Conservation (phyloP, 2,888 invertebrate species). For the Perithous albicinctus region DNA sequence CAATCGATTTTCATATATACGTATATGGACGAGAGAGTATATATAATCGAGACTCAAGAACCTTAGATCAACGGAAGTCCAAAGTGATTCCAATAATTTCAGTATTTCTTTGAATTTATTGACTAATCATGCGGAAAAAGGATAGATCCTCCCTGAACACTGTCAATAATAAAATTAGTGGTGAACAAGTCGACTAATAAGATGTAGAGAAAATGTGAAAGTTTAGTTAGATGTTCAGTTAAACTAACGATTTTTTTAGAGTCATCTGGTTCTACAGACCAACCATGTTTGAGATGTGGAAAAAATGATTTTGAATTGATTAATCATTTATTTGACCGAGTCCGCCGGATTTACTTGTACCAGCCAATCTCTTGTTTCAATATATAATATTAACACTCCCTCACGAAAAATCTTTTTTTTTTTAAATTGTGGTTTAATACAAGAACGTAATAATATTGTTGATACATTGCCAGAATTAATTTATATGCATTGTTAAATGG, state of each 20-base stretch:
- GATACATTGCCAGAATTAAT: no score
- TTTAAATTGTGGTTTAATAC: no score
- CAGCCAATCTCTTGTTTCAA: no score
- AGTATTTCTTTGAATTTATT: slow-evolving; percentile 46
- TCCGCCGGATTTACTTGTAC: no score
- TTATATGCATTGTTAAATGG: no score
- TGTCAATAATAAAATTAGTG: slow-evolving; percentile 48
- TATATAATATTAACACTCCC: no score
- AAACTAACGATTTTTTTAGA: background rate
- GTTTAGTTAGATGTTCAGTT: background rate
- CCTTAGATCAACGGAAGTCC: background rate
- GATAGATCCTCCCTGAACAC: slow-evolving; percentile 19
- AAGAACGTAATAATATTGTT: no score
- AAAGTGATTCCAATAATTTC: slow-evolving; percentile 40
- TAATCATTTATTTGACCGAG: no score
- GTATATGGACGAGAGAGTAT: background rate
- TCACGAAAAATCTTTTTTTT: no score
- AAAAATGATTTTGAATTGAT: no score
- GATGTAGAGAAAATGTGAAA: background rate
- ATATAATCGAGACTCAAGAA: slow-evolving; percentile 1
- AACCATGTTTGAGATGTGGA: no score
- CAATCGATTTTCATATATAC: slow-evolving; percentile 5
- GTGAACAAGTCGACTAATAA: slow-evolving; percentile 22
- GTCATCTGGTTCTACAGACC: background rate
- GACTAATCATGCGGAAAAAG: slow-evolving; percentile 5